Percentiles rank a stretch among this genome's conserved stretches.
These are phyloP conservation scores for Epiblema foenella DNA, from an alignment of 2,888 invertebrate genomes.

Conservation along the genomic window DNA sequence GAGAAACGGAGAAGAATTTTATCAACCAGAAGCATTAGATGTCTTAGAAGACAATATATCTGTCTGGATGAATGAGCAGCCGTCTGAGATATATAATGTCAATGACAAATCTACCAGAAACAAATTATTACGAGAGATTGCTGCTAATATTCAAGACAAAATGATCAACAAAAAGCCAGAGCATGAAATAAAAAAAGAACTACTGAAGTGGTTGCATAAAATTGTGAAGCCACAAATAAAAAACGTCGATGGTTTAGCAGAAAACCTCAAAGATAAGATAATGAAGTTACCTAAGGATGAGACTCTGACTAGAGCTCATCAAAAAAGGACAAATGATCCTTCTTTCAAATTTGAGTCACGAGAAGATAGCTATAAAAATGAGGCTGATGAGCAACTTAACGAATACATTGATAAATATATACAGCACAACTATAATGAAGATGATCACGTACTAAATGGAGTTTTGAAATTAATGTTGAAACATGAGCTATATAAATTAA, in stretches of 20 bases:
- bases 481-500: conserved; percentile 59
- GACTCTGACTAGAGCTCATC: conserved; percentile 49
- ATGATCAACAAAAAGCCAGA: conserved; percentile 51
- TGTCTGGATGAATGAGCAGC: conserved; percentile 65
- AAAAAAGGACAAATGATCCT: conserved; percentile 43
- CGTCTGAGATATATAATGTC: conserved; percentile 53
- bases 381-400: conserved; percentile 58
- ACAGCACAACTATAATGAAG: conserved; percentile 59
- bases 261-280: conserved; percentile 55
- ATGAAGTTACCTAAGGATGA: conserved; percentile 55
- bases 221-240: conserved; percentile 53
- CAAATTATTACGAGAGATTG: conserved; percentile 57
- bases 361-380: conserved; percentile 15
- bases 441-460: conserved; percentile 58
- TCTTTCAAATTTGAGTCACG: not conserved
- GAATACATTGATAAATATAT: conserved; percentile 62
- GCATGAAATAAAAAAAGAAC: conserved; percentile 53
- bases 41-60: conserved; percentile 65
- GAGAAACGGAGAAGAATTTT: not conserved
- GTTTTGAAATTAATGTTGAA: conserved; percentile 61
- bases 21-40: conserved; percentile 53
- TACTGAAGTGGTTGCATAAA: conserved; percentile 56
- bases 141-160: conserved; percentile 52
- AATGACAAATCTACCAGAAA: conserved; percentile 49
- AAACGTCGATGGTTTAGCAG: conserved; percentile 52